Percentiles rank a stretch among this genome's conserved stretches.
These are phyloP conservation scores for Folsomia candida DNA, from an alignment of 2,888 invertebrate species.

Conservation along the genomic window DNA sequence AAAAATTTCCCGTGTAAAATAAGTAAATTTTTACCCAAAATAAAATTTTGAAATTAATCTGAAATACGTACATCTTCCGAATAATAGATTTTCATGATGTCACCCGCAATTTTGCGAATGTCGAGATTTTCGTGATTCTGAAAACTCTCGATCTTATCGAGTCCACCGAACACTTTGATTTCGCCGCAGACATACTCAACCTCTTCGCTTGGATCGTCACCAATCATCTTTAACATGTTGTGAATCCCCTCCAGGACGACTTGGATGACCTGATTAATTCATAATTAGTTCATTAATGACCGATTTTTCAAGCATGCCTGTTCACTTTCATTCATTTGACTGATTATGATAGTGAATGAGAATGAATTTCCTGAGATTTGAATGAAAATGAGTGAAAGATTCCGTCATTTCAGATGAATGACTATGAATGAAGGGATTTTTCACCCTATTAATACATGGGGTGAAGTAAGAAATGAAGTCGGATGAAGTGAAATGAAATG, in stretches of 20 bases:
- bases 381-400: too few relatives aligned
- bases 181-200: conserved; percentile 78
- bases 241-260: conserved; percentile 95
- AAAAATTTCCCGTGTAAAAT: too few relatives aligned
- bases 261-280: conserved; percentile 60
- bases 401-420: too few relatives aligned
- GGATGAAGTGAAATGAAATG: too few relatives aligned
- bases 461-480: neutral
- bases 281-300: neutral
- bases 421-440: too few relatives aligned
- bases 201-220: conserved; percentile 66
- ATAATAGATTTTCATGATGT: conserved; percentile 98
- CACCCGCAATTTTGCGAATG: conserved; percentile 97
- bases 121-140: conserved; percentile 98
- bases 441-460: neutral
- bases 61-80: conserved; percentile 74
- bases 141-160: conserved; percentile 94
- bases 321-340: too few relatives aligned
- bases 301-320: neutral
- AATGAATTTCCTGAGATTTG: too few relatives aligned
- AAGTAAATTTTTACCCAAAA: too few relatives aligned
- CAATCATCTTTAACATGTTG: conserved; percentile 96
- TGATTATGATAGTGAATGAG: too few relatives aligned
- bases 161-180: conserved; percentile 95
- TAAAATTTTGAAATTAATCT: too few relatives aligned